Evolutionary conservation across 2,888 invertebrate species (phyloP).

Genomic region (Clivina fossor): DNA sequence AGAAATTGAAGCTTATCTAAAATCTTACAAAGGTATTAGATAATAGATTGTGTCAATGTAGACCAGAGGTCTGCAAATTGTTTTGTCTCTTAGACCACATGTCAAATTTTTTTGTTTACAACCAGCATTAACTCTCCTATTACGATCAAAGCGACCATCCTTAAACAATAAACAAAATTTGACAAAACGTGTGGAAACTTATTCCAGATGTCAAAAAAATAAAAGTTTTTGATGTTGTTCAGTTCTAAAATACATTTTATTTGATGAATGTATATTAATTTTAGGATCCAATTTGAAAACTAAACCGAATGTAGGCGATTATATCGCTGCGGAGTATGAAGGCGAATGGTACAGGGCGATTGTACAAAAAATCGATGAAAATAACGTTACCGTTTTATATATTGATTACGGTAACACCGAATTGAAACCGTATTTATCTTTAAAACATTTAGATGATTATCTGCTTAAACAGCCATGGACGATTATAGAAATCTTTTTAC

Average conservation of each 20-base stretch:
- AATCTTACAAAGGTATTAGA: too few species aligned
- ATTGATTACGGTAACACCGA: slow-evolving; percentile 44
- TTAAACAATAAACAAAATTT: background rate
- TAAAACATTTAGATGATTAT: slow-evolving; percentile 42
- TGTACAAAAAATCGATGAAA: slow-evolving; percentile 38
- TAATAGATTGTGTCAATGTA: background rate
- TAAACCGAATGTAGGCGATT: slow-evolving; percentile 42
- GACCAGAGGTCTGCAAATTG: too few species aligned
- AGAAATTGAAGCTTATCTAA: too few species aligned
- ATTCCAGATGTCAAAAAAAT: too few species aligned
- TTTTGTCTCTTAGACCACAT: too few species aligned
- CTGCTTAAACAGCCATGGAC: slow-evolving; percentile 40
- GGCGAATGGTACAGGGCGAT: slow-evolving; percentile 42
- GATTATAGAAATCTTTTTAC: slow-evolving; percentile 38
- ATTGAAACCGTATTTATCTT: slow-evolving; percentile 39
- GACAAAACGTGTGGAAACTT: too few species aligned
- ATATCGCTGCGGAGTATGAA: slow-evolving; percentile 37
- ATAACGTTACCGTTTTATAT: slow-evolving; percentile 41
- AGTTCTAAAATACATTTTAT: too few species aligned
- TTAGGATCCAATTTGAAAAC: slow-evolving; percentile 16
- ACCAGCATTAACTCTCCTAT: background rate
- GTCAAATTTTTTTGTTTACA: background rate
- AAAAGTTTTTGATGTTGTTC: too few species aligned
- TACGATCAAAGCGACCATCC: background rate
- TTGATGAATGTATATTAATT: too few species aligned